Evolutionary conservation across 2,888 invertebrate species (phyloP), one percentile per base, ranked within the genome.

Genomic region (Beris morrisii): DNA sequence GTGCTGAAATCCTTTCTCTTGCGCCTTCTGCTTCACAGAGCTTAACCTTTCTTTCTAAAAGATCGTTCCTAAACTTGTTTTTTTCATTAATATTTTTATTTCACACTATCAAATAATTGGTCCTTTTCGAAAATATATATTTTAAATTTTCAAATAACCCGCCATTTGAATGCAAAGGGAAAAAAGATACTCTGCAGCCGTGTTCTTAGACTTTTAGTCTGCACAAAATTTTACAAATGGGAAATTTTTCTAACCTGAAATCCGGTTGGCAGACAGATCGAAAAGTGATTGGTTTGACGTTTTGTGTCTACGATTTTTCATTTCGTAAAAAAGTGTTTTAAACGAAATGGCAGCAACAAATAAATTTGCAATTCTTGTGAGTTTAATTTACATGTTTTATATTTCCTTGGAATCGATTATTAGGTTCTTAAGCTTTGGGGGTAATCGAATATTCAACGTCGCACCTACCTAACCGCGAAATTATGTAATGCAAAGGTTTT

Each of bases 281-380:
- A 64, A 43, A 54, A 22, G 28, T 52, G 54, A 48, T 30, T 64
- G 54, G 45, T 53, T 64, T 64, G 53, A 54, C 7, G 50, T 15
- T 61, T 61, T 61, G 61, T 38, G 43, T 46, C 15, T 15, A 38
- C 61, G 43, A 43, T 12, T 28, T 54, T 9, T 64, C 46, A 45
- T 54, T 9, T 64, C 46, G 53, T 30, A 11, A 11, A 4, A 45
- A 54, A 54, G 53, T 53, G 44, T 43, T 30, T 44, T 44, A 30
- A 54, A 64, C 69, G 72, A 72, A 68, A 79, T 79, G 79, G 79
- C 80, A 70, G 75, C 74, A 67, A 66, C 74, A 71, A 79, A 78
- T 74, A 79, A 78, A 73, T 75, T 79, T 70, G 70, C 76, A 69
- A 54, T 79, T 73, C 73, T 79, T 76, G 79, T 67, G 45, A 69